phyloP scores from a whole-genome alignment of 2,888 invertebrate genomes.

The Pseudeuparius sepicola region DNA sequence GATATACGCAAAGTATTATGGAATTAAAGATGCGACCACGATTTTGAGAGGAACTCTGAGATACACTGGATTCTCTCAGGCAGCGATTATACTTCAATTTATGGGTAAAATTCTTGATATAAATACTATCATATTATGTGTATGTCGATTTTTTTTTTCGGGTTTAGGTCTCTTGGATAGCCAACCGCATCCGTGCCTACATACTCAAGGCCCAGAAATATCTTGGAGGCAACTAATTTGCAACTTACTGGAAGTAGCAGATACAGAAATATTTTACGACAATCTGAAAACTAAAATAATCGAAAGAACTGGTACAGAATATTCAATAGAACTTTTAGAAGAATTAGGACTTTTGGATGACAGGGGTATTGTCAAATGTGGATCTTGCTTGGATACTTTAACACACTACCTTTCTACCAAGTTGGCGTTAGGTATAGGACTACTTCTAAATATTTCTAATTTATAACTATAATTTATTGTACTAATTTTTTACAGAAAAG shows the following conservation, averaged over 20 bases:
- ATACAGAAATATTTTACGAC: slow-evolving; percentile 83
- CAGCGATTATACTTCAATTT: slow-evolving; percentile 76
- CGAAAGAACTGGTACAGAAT: slow-evolving; percentile 64
- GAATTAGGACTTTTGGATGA: slow-evolving; percentile 83
- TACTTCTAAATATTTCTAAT: no score
- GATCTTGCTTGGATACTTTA: slow-evolving; percentile 86
- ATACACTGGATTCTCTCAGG: slow-evolving; percentile 81
- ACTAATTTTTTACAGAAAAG: neutral
- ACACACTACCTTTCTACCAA: slow-evolving; percentile 79
- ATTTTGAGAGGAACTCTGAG: slow-evolving; percentile 89
- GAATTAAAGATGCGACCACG: slow-evolving; percentile 77
- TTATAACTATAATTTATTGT: neutral
- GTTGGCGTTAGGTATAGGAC: slow-evolving; percentile 58
- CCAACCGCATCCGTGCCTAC: slow-evolving; percentile 79
- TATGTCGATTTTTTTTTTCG: slow-evolving; percentile 4
- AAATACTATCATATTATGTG: no score
- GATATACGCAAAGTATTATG: slow-evolving; percentile 73
- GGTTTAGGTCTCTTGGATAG: slow-evolving; percentile 83
- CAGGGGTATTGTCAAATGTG: slow-evolving; percentile 66
- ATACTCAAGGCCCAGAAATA: slow-evolving; percentile 89
- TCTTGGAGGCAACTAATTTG: slow-evolving; percentile 89
- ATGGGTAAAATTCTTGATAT: slow-evolving; percentile 18
- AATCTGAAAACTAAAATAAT: slow-evolving; percentile 77
- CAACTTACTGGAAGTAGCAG: slow-evolving; percentile 71
- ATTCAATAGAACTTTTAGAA: slow-evolving; percentile 67